These are phyloP conservation scores for Drepana falcataria DNA, from an alignment of 2,888 invertebrate species.

Conservation along the genomic window DNA sequence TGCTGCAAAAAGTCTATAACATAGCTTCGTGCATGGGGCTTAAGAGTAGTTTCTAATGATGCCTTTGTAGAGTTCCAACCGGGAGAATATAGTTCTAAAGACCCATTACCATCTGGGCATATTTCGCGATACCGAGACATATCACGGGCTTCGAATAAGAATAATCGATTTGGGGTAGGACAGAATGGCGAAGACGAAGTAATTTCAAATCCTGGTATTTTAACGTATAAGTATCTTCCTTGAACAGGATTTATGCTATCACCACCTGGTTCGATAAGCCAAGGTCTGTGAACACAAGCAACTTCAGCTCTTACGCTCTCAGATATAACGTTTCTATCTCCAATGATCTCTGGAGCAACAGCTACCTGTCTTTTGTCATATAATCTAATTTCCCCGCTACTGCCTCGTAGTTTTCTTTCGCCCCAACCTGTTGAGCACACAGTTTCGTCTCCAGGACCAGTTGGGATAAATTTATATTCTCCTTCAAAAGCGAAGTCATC, in stretches of 20 bases:
- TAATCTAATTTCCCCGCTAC: constrained; percentile 85
- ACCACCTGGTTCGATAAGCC: constrained; percentile 88
- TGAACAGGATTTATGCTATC: constrained; percentile 79
- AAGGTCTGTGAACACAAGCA: constrained; percentile 85
- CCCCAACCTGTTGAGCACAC: constrained; percentile 83
- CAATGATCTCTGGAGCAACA: constrained; percentile 62
- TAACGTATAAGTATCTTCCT: constrained; percentile 84
- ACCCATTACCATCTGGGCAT: constrained; percentile 79
- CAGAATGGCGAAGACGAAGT: constrained; percentile 74
- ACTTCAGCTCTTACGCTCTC: constrained; percentile 76
- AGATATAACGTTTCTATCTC: constrained; percentile 71
- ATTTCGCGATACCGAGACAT: constrained; percentile 81
- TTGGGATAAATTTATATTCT: constrained; percentile 82
- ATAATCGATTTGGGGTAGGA: constrained; percentile 83
- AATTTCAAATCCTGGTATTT: constrained; percentile 82
- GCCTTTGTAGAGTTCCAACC: constrained; percentile 80
- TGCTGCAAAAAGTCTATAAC: constrained; percentile 86
- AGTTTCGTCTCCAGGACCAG: constrained; percentile 75
- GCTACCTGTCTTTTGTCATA: constrained; percentile 78
- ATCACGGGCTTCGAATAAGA: constrained; percentile 84
- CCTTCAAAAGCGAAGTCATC: constrained; percentile 88
- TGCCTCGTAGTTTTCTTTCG: constrained; percentile 81
- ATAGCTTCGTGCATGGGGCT: constrained; percentile 83
- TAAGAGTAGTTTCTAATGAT: constrained; percentile 61
- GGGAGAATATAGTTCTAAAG: constrained; percentile 84